A percentile compares a stretch with the other conserved stretches of the same genome.
These are phyloP conservation scores for Betta splendens DNA, from an alignment of 2,797 vertebrate genomes.

Conservation along the genomic window DNA sequence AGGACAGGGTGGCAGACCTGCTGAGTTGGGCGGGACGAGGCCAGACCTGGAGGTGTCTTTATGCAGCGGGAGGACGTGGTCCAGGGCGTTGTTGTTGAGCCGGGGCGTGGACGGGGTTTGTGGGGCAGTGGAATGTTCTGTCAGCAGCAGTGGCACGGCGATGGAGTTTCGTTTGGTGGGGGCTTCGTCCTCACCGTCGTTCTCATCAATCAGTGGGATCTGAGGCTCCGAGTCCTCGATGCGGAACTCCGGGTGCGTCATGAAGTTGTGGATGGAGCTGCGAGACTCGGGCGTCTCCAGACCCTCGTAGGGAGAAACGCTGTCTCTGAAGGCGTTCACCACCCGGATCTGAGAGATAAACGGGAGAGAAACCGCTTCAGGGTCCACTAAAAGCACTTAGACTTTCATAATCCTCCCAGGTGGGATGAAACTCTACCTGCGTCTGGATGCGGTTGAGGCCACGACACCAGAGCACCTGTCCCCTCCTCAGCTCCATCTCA, in stretches of 20 bases:
- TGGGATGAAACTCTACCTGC: conserved; percentile 83
- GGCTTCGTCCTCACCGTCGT: conserved; percentile 90
- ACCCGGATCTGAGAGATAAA: conserved; percentile 89
- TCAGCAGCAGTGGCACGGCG: conserved; percentile 42
- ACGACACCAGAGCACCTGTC: conserved; percentile 96
- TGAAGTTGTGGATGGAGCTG: conserved; percentile 99
- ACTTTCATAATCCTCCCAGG: too few species aligned
- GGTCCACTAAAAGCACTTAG: not conserved
- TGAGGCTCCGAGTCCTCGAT: conserved; percentile 93
- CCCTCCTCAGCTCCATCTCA: conserved; percentile 91
- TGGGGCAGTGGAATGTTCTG: conserved; percentile 37
- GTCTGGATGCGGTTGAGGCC: conserved; percentile 96
- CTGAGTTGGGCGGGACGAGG: conserved; percentile 63
- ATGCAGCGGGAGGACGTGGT: conserved; percentile 86
- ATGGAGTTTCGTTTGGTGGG: conserved; percentile 89
- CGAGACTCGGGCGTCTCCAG: conserved; percentile 96
- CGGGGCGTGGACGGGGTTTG: conserved; percentile 83
- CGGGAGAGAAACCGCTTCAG: conserved; percentile 1
- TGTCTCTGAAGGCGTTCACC: conserved; percentile 95
- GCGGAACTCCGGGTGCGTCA: conserved; percentile 96
- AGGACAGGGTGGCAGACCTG: conserved; percentile 86
- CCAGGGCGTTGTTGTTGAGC: conserved; percentile 93
- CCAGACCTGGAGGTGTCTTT: conserved; percentile 89
- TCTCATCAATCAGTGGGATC: conserved; percentile 96
- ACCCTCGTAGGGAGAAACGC: conserved; percentile 95